These are phyloP conservation scores for Drosophila gaucha DNA, from an alignment of 2,888 invertebrate species.

Conservation along the genomic window DNA sequence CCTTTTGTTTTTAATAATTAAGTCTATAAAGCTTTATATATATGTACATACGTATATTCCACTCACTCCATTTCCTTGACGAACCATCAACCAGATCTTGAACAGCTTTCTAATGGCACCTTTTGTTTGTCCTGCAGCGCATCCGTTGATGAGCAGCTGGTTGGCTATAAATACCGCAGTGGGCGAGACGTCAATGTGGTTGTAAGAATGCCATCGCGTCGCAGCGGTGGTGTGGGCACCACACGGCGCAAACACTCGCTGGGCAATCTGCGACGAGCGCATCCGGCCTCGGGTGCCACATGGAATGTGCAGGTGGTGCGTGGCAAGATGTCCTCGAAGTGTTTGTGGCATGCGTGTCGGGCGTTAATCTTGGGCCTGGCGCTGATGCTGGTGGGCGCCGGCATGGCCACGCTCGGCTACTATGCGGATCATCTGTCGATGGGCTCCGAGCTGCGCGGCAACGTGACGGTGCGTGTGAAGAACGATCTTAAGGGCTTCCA, in stretches of 20 bases:
- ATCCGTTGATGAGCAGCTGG: constrained; percentile 30
- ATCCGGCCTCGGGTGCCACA: constrained; percentile 92
- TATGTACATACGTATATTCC: too few species aligned
- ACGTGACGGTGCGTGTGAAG: constrained; percentile 91
- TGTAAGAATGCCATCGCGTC: constrained; percentile 80
- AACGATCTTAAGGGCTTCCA: constrained; percentile 94
- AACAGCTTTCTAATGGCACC: constrained; percentile 10
- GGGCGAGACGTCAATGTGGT: constrained; percentile 41
- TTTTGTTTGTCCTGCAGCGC: constrained; percentile 29
- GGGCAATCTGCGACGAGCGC: constrained; percentile 89
- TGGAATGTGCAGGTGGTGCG: constrained; percentile 94
- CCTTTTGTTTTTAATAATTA: too few species aligned
- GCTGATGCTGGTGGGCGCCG: constrained; percentile 94
- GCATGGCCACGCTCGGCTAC: constrained; percentile 97
- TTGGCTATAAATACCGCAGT: constrained; percentile 16
- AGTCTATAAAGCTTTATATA: too few species aligned
- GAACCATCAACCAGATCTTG: constrained; percentile 19
- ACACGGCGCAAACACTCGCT: constrained; percentile 82
- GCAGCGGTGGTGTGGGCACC: constrained; percentile 78
- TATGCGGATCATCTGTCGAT: constrained; percentile 93
- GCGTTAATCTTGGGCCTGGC: constrained; percentile 94
- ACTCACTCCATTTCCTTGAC: background rate
- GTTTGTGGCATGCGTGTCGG: constrained; percentile 97
- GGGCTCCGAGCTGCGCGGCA: constrained; percentile 91
- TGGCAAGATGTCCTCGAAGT: constrained; percentile 94